Conservation (phyloP, 1,140 invertebrate genomes). For the Achroia grisella region DNA sequence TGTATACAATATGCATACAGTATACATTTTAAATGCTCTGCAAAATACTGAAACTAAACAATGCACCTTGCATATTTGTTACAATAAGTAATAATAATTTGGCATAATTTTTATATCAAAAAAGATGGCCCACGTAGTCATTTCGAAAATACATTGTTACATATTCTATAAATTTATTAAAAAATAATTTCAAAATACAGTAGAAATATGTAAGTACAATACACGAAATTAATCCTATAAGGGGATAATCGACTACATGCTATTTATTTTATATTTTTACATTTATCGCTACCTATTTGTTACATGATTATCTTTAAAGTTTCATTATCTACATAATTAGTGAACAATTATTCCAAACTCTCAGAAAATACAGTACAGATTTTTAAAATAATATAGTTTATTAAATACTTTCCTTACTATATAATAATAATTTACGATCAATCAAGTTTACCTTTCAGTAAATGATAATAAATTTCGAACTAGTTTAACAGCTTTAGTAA, state of each 20-base stretch:
- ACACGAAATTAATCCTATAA: slow-evolving; percentile 40
- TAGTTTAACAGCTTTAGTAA: too few species aligned
- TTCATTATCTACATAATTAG: slow-evolving; percentile 50
- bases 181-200: slow-evolving; percentile 42
- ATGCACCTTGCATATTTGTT: slow-evolving; percentile 9
- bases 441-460: too few species aligned
- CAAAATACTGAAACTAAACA: slow-evolving; percentile 9
- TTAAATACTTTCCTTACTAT: too few species aligned
- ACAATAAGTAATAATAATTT: slow-evolving; percentile 25
- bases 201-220: slow-evolving; percentile 37
- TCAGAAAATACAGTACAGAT: slow-evolving; percentile 1
- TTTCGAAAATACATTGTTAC: slow-evolving; percentile 30
- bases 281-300: slow-evolving; percentile 54
- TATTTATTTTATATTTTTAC: slow-evolving; percentile 50
- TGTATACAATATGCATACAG: slow-evolving; percentile 1
- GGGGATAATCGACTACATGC: slow-evolving; percentile 40
- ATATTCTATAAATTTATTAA: slow-evolving; percentile 19
- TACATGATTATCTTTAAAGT: slow-evolving; percentile 48
- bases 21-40: neutral
- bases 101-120: slow-evolving; percentile 35
- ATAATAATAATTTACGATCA: too few species aligned
- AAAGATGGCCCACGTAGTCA: slow-evolving; percentile 23
- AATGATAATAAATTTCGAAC: too few species aligned
- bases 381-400: too few species aligned
- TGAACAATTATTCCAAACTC: slow-evolving; percentile 22